These are phyloP conservation scores for Prietella phreatophila DNA, from an alignment of 2,113 vertebrate genomes.

Conservation along the genomic window DNA sequence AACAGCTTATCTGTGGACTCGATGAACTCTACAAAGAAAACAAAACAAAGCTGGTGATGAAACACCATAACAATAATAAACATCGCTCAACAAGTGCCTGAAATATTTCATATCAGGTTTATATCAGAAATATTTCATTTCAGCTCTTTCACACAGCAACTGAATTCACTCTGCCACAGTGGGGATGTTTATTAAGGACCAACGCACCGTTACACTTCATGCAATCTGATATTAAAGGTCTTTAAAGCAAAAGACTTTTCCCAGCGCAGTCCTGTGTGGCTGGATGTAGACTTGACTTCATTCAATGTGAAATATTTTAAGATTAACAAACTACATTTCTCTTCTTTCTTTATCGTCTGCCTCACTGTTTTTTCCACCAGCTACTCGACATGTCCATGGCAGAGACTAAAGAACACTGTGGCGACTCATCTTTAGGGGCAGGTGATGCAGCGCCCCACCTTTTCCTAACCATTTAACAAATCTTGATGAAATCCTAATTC, in stretches of 20 bases:
- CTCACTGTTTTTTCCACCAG: too few species aligned
- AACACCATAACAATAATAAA: background rate
- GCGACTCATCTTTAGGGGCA: too few species aligned
- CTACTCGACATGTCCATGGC: too few species aligned
- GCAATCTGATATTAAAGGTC: too few species aligned
- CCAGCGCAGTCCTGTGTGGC: background rate
- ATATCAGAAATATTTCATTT: background rate
- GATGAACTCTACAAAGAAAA: constrained; percentile 77
- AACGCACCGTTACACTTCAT: background rate
- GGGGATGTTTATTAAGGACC: background rate
- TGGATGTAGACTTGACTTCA: background rate
- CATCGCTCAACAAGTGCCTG: background rate
- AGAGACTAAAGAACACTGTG: too few species aligned
- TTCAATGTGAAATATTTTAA: too few species aligned
- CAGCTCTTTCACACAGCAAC: background rate
- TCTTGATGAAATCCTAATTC: background rate
- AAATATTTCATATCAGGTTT: background rate
- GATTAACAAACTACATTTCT: too few species aligned
- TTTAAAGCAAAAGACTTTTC: too few species aligned
- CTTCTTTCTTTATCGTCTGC: too few species aligned
- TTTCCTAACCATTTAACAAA: background rate
- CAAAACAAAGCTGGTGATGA: background rate
- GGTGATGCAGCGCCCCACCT: background rate
- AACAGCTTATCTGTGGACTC: constrained; percentile 84
- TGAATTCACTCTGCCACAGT: background rate